Evolutionary conservation across 1,140 invertebrate genomes (phyloP).

Genomic region (Bradynema listronoti): DNA sequence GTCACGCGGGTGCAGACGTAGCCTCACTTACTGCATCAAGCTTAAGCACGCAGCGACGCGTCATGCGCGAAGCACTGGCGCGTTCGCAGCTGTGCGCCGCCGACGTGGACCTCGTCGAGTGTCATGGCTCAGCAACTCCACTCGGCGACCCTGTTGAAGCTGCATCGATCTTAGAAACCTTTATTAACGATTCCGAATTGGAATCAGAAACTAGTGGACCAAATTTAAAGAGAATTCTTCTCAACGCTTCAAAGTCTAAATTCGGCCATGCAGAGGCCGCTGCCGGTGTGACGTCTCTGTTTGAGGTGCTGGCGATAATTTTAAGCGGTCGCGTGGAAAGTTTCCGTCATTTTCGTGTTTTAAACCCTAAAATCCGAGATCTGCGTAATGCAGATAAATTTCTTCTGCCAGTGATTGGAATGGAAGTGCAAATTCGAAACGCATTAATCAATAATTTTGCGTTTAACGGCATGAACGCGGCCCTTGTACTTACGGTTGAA

Average conservation of each 20-base stretch:
- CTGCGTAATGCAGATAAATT: slow-evolving; percentile 12
- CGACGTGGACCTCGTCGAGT: slow-evolving; percentile 78
- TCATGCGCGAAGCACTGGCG: slow-evolving; percentile 73
- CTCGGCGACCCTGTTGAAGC: slow-evolving; percentile 87
- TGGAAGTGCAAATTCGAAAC: slow-evolving; percentile 19
- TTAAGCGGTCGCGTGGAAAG: slow-evolving; percentile 15
- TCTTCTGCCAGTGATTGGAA: slow-evolving; percentile 16
- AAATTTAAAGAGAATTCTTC: slow-evolving; percentile 22
- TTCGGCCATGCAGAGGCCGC: slow-evolving; percentile 44
- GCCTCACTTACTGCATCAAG: slow-evolving; percentile 75
- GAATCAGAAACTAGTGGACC: neutral
- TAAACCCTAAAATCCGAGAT: slow-evolving; percentile 30
- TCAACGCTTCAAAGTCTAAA: slow-evolving; percentile 22
- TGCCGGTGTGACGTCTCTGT: slow-evolving; percentile 34
- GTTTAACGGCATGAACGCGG: slow-evolving; percentile 42
- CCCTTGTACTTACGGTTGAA: slow-evolving; percentile 27
- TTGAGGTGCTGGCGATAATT: slow-evolving; percentile 23
- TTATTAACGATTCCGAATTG: slow-evolving; percentile 5
- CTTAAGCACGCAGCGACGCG: slow-evolving; percentile 72
- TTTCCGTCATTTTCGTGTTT: slow-evolving; percentile 34
- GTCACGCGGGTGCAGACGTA: slow-evolving; percentile 36
- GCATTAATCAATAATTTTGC: slow-evolving; percentile 47
- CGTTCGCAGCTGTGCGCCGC: slow-evolving; percentile 71
- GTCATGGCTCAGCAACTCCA: slow-evolving; percentile 84
- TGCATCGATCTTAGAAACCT: slow-evolving; percentile 67